A percentile compares a stretch with the other conserved stretches of the same genome.
phyloP scores from a whole-genome alignment of 1,140 invertebrate genomes.

The Ladona fulva region DNA sequence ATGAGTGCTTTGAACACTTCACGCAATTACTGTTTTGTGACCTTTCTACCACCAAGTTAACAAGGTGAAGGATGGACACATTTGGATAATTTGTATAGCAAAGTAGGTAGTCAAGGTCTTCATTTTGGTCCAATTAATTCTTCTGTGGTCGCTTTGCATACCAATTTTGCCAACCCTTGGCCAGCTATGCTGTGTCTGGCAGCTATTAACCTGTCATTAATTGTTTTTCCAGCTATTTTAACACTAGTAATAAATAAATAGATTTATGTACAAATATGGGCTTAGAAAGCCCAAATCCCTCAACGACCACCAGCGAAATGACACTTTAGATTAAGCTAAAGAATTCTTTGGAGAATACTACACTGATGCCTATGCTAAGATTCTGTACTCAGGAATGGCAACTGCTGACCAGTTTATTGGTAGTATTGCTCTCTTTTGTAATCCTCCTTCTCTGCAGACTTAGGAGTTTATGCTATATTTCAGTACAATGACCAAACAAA shows the following conservation, averaged over 20 bases:
- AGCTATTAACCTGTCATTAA: constrained; percentile 93
- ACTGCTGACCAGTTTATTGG: too few relatives aligned
- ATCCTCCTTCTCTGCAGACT: too few relatives aligned
- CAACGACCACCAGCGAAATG: constrained; percentile 20
- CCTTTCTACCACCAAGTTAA: constrained; percentile 94
- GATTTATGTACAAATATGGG: constrained; percentile 19
- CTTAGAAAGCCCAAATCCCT: constrained; percentile 19
- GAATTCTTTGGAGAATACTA: too few relatives aligned
- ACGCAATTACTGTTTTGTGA: constrained; percentile 98
- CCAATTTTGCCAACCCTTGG: constrained; percentile 96
- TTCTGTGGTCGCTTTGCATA: constrained; percentile 99
- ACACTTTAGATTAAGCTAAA: constrained; percentile 21
- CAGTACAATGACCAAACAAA: too few relatives aligned
- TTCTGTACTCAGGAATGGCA: too few relatives aligned
- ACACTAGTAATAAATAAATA: constrained; percentile 25
- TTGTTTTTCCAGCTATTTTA: constrained; percentile 85
- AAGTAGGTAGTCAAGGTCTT: constrained; percentile 99
- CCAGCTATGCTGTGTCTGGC: constrained; percentile 97
- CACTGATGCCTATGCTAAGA: too few relatives aligned
- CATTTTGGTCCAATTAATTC: constrained; percentile 99
- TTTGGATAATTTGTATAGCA: constrained; percentile 99
- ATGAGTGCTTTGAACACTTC: constrained; percentile 98
- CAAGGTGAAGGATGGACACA: constrained; percentile 97
- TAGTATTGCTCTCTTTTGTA: too few relatives aligned
- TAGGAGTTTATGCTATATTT: too few relatives aligned